Evolutionary conservation across 2,888 invertebrate genomes (phyloP), one percentile per base, ranked within the genome.

Genomic region (Rhingia rostrata): DNA sequence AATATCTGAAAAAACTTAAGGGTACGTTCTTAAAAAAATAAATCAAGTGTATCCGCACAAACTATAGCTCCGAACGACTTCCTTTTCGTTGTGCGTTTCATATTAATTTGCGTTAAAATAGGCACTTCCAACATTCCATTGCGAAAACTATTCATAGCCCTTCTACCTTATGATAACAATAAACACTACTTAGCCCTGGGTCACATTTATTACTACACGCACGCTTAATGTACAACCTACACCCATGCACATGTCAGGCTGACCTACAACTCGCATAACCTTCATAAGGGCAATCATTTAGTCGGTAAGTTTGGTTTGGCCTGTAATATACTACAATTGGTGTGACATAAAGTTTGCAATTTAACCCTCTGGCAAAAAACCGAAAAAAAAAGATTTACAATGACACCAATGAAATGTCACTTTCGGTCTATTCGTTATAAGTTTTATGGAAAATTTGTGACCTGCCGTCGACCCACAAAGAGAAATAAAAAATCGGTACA

Each of bases 371-470:
- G n/a, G 7, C 30, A 61, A 30, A 22, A 22, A 22, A 9, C 10
- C 58, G 74, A 22, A 22, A 51, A 64, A 74, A 43, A 37, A 66
- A 61, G 70, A 78, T 63, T 77, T 72, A 66, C 70, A 82, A 61
- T 72, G 77, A 54, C 64, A 49, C 22, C 54, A 73, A 51, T 43
- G 49, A 61, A 73, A 35, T 63, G 67, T 61, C 53, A 32, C 47
- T 45, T 72, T 70, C 60, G 54, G 64, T 72, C 75, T 70, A 70
- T 66, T 56, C 43, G 35, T 47, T 47, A 45, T 77, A 82, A 73
- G 67, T 54, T 70, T 30, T 37, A 37, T 66, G 33, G 41, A 10
- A 66, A 66, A 53, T 72, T 35, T 22, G 43, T 66, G 43, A 37
- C 33, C 53, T n/a, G 35, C 47, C 10, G 22, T 35, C 37, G 45